phyloP scores from a whole-genome alignment of 2,888 invertebrate species.

The Petrophora chlorosata region DNA sequence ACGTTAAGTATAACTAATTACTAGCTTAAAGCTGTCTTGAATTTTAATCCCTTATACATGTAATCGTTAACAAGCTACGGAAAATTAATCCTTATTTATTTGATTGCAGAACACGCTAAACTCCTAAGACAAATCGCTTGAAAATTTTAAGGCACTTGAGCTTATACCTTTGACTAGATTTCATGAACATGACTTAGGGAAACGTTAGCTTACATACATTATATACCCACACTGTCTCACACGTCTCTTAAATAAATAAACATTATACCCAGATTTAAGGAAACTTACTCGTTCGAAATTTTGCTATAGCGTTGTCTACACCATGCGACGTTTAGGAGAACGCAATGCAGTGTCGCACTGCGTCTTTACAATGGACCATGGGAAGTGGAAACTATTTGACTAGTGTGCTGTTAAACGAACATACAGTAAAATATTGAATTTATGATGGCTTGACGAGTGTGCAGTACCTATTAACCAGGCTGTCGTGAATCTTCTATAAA shows the following conservation, averaged over 20 bases:
- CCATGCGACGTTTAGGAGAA: slow-evolving; percentile 4
- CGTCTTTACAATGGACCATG: slow-evolving; percentile 15
- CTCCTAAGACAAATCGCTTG: slow-evolving; percentile 1
- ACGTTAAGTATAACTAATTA: slow-evolving; percentile 13
- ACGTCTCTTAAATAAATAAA: background rate
- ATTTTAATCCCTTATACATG: slow-evolving; percentile 8
- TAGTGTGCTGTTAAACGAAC: too few relatives aligned
- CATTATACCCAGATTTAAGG: too few relatives aligned
- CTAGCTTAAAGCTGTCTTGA: background rate
- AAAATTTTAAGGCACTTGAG: background rate
- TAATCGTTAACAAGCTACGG: slow-evolving; percentile 6
- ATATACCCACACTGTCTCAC: too few relatives aligned
- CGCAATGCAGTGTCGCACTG: slow-evolving; percentile 49
- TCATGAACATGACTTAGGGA: background rate
- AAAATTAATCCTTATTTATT: slow-evolving; percentile 23
- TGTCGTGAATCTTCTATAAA: too few relatives aligned
- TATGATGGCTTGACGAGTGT: too few relatives aligned
- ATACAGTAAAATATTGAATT: too few relatives aligned
- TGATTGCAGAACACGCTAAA: slow-evolving; percentile 2
- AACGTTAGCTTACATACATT: too few relatives aligned
- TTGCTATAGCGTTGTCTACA: background rate
- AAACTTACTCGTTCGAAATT: too few relatives aligned
- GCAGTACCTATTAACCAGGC: too few relatives aligned
- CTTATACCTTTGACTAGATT: background rate
- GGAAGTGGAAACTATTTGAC: too few relatives aligned